These are phyloP conservation scores for Tinea semifulvella DNA, from an alignment of 2,888 invertebrate genomes.

Conservation along the genomic window DNA sequence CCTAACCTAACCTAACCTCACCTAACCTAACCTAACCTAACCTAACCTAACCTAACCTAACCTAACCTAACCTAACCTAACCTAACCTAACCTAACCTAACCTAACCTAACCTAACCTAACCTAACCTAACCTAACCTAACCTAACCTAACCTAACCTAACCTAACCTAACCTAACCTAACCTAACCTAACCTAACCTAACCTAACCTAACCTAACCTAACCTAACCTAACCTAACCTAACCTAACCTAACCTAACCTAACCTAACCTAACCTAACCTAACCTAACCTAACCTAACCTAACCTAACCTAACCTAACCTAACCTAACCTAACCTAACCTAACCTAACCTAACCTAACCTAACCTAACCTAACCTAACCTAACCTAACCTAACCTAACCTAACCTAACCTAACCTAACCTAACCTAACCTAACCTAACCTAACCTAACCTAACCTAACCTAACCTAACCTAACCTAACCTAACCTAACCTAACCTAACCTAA, in stretches of 20 bases:
- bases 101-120: conserved; percentile 18
- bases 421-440: conserved; percentile 17
- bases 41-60: conserved; percentile 22
- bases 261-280: conserved; percentile 18
- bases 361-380: conserved; percentile 17
- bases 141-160: conserved; percentile 18
- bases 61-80: conserved; percentile 20
- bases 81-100: conserved; percentile 18
- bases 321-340: conserved; percentile 16
- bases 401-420: conserved; percentile 17
- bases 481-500: conserved; percentile 16
- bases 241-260: conserved; percentile 20
- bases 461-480: conserved; percentile 17
- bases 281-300: conserved; percentile 17
- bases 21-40: conserved; percentile 20
- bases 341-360: conserved; percentile 17
- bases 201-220: conserved; percentile 20
- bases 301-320: conserved; percentile 17
- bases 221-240: conserved; percentile 19
- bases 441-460: conserved; percentile 17
- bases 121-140: conserved; percentile 18
- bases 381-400: conserved; percentile 17
- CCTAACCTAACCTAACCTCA: conserved; percentile 18
- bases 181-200: conserved; percentile 21
- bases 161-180: conserved; percentile 17